phyloP scores from a whole-genome alignment of 2,888 invertebrate genomes.

The Petrolisthes cinctipes region DNA sequence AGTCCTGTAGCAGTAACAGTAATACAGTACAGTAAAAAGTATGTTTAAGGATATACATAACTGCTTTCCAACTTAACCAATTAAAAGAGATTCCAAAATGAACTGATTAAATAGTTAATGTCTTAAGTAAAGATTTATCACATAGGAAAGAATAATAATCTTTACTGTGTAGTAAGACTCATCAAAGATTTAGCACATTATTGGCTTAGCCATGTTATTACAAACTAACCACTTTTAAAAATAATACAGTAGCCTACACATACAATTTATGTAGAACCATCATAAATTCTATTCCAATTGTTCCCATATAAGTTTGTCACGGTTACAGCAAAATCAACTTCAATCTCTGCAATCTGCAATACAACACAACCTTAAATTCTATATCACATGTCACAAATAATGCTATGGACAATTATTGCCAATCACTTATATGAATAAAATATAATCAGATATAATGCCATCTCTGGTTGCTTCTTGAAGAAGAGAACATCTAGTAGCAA shows the following conservation, averaged over 20 bases:
- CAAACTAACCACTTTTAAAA: neutral
- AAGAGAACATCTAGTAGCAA: neutral
- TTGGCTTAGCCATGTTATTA: neutral
- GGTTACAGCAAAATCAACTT: neutral
- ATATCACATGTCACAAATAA: slow-evolving; percentile 31
- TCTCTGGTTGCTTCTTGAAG: neutral
- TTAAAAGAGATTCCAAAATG: no score
- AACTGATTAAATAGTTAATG: no score
- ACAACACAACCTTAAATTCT: slow-evolving; percentile 28
- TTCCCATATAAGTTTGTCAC: neutral
- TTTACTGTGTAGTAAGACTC: neutral
- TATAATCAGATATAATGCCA: slow-evolving; percentile 6
- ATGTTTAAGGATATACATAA: no score
- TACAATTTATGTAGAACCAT: neutral
- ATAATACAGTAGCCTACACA: neutral
- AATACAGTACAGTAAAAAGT: no score
- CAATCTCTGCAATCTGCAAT: slow-evolving; percentile 10
- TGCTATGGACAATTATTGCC: slow-evolving; percentile 38
- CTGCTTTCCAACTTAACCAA: no score
- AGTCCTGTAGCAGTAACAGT: no score
- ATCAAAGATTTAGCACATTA: neutral
- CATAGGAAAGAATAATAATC: neutral
- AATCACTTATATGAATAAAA: slow-evolving; percentile 24
- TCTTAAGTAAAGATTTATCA: neutral
- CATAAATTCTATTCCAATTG: neutral